Evolutionary conservation across 2,797 vertebrate species (phyloP), one percentile per base, ranked within the genome.

Genomic region (Microctenopoma steveboyesi): DNA sequence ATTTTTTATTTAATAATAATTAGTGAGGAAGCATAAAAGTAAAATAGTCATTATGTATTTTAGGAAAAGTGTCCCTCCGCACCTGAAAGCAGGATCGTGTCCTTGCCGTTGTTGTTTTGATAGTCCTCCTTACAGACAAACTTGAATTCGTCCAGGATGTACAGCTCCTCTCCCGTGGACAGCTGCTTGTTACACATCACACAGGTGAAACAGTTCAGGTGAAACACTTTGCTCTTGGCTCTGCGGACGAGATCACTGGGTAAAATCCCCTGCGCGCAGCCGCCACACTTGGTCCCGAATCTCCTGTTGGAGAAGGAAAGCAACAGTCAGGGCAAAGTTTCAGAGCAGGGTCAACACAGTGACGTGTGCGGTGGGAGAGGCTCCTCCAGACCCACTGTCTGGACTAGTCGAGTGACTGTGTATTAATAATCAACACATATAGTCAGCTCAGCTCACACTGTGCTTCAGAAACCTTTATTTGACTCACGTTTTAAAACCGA

Each of bases 61-160:
- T 1, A 35, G 2, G 2, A 35, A 8, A 35, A 35, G 7, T 30
- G 28, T 30, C 28, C 28, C 28, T 30, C 28, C 5, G 4, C 57
- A 98, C 97, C 96, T 92, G 97, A 96, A 69, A 97, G 95, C 63
- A 97, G 95, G 85, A 94, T 95, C 15, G 95, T 91, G 86, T 98
- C 97, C 78, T 98, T 98, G 45, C 96, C 91, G 50, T 82, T 95
- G 90, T 92, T 93, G 90, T 92, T 97, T 65, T 96, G 84, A 83
- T 97, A 98, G 90, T 98, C 97, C 58, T 98, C 97, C 83, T 98
- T 98, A 86, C 97, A 98, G 69, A 98, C 94, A 25, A 98, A 98
- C 91, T 97, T 98, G 86, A 96, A 95, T 51, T 98, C 97, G 68
- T 98, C 97, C 74, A 99, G 93, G 91, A 98, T 95, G 83, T 98